Percentiles rank a stretch among this genome's conserved stretches.
phyloP scores from a whole-genome alignment of 2,113 vertebrate species.

The Mionectes macconnelli region DNA sequence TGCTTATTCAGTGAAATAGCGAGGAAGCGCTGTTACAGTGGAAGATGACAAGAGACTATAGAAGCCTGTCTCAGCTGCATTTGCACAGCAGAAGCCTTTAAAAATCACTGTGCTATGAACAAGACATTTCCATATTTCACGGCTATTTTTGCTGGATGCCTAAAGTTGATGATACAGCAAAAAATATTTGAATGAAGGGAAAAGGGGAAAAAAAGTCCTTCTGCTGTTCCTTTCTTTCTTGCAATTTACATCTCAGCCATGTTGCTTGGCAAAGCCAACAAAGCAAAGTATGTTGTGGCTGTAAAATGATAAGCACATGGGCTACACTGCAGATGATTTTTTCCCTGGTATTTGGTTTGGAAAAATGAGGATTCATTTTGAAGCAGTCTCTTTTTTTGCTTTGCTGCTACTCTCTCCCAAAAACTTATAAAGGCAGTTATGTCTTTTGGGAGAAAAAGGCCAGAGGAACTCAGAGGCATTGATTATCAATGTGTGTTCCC shows the following conservation, averaged over 20 bases:
- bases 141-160: slow-evolving; percentile 67
- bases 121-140: slow-evolving; percentile 74
- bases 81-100: slow-evolving; percentile 73
- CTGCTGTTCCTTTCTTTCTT: slow-evolving; percentile 53
- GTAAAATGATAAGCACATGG: slow-evolving; percentile 44
- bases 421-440: neutral
- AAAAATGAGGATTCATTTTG: neutral
- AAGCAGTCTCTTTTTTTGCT: neutral
- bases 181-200: slow-evolving; percentile 39
- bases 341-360: neutral
- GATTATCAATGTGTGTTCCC: neutral
- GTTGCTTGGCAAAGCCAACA: slow-evolving; percentile 52
- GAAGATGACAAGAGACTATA: slow-evolving; percentile 66
- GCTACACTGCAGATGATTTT: neutral
- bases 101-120: slow-evolving; percentile 69
- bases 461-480: neutral
- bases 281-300: slow-evolving; percentile 49
- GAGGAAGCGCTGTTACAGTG: slow-evolving; percentile 43
- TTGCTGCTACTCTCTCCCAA: neutral
- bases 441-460: neutral
- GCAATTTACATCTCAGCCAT: slow-evolving; percentile 39
- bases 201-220: slow-evolving; percentile 13
- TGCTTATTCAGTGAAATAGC: slow-evolving; percentile 71
- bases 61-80: slow-evolving; percentile 69
- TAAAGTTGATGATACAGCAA: slow-evolving; percentile 70